Evolutionary conservation across 2,888 invertebrate species (phyloP).

Genomic region (Drosophila anomelani): DNA sequence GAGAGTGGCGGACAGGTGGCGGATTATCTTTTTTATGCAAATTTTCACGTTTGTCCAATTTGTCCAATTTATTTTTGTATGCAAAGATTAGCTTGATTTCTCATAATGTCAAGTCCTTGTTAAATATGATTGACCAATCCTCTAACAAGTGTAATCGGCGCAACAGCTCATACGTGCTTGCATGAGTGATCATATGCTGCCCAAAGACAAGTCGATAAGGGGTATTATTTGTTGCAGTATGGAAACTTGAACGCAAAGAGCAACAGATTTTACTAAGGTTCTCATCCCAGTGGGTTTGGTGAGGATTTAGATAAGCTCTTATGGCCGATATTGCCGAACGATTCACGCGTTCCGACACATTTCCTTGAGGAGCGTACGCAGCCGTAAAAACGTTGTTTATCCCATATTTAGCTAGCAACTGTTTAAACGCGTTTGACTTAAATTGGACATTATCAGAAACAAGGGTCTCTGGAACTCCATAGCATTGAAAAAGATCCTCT

Average conservation of each 20-base stretch:
- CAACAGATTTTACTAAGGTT: neutral
- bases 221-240: too few relatives aligned
- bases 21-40: too few relatives aligned
- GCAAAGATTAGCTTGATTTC: neutral
- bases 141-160: neutral
- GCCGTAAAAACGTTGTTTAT: neutral
- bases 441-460: neutral
- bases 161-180: too few relatives aligned
- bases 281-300: neutral
- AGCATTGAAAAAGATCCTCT: too few relatives aligned
- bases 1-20: too few relatives aligned
- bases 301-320: neutral
- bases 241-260: too few relatives aligned
- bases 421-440: neutral
- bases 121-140: neutral
- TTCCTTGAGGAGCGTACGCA: neutral
- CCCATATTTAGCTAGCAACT: neutral
- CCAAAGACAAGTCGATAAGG: too few relatives aligned
- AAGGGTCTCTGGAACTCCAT: too few relatives aligned
- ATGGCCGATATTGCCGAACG: neutral
- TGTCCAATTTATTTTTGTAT: neutral
- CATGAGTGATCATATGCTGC: too few relatives aligned
- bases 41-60: too few relatives aligned
- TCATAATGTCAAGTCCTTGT: neutral
- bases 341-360: neutral